Percentiles rank a stretch among this genome's conserved stretches.
These are phyloP conservation scores for Myotis yumanensis DNA, from an alignment of 2,113 vertebrate species.

Conservation along the genomic window DNA sequence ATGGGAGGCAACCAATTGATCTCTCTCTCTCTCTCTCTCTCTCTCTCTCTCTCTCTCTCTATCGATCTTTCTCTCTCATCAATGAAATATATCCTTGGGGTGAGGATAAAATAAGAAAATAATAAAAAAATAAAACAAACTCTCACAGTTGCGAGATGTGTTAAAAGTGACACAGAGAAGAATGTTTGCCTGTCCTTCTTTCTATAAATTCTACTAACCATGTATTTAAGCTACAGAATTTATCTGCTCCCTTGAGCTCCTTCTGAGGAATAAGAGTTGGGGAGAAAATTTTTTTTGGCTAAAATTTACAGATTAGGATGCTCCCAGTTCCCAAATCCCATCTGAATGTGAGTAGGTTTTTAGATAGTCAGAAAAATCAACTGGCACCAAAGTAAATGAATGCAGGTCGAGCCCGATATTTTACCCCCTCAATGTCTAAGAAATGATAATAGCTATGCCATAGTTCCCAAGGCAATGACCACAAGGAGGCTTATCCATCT, in stretches of 20 bases:
- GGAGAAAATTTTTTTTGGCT: background rate
- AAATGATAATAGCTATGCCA: background rate
- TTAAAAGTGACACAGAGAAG: background rate
- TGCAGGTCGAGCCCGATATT: background rate
- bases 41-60: too few species aligned
- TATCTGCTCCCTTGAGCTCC: background rate
- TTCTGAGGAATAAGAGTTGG: background rate
- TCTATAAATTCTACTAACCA: background rate
- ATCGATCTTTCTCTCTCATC: too few species aligned
- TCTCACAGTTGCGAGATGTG: background rate
- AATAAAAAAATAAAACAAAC: too few species aligned
- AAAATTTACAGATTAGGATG: background rate
- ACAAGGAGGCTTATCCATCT: background rate
- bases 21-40: too few species aligned
- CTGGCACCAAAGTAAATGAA: background rate
- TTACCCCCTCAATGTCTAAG: background rate
- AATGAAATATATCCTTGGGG: too few species aligned
- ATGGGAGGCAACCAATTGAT: too few species aligned
- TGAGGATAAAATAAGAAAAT: too few species aligned
- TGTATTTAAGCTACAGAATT: background rate
- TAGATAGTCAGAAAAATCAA: background rate
- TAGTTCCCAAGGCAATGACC: background rate
- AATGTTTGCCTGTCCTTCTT: rapidly evolving
- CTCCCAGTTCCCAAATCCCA: background rate
- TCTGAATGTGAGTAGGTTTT: background rate